These are phyloP conservation scores for Cryptocheilus praepositus DNA, from an alignment of 2,888 invertebrate species.

Conservation along the genomic window DNA sequence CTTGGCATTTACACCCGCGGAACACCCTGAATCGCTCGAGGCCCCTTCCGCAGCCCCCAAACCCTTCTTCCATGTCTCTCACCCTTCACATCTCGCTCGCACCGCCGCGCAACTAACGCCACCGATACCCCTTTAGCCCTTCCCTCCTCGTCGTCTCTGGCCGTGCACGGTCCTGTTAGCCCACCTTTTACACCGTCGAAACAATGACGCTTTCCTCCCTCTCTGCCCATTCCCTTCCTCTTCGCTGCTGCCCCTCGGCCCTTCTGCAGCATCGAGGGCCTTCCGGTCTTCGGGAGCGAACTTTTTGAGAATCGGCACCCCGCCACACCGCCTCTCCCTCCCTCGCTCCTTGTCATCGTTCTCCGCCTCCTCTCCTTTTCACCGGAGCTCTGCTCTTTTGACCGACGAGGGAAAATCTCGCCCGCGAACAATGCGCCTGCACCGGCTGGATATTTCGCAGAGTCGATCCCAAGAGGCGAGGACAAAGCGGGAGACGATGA, in stretches of 20 bases:
- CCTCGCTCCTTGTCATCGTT: background rate
- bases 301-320: slow-evolving; percentile 52
- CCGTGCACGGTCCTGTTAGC: slow-evolving; percentile 48
- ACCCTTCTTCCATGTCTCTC: slow-evolving; percentile 34
- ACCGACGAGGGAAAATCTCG: slow-evolving; percentile 12
- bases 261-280: slow-evolving; percentile 43
- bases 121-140: slow-evolving; percentile 19
- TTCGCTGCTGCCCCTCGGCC: slow-evolving; percentile 43
- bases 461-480: background rate
- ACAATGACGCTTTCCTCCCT: slow-evolving; percentile 61
- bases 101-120: background rate
- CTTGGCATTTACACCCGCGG: slow-evolving; percentile 72
- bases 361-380: background rate
- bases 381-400: background rate
- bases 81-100: slow-evolving; percentile 18
- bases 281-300: slow-evolving; percentile 58
- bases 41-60: slow-evolving; percentile 46
- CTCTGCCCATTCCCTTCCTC: background rate
- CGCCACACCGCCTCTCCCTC: background rate
- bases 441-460: background rate
- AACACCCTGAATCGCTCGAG: slow-evolving; percentile 65
- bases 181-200: slow-evolving; percentile 60
- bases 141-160: slow-evolving; percentile 32
- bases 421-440: slow-evolving; percentile 15
- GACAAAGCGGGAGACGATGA: slow-evolving; percentile 5